Evolutionary conservation across 2,113 vertebrate species (phyloP).

Genomic region (Pagrus major): DNA sequence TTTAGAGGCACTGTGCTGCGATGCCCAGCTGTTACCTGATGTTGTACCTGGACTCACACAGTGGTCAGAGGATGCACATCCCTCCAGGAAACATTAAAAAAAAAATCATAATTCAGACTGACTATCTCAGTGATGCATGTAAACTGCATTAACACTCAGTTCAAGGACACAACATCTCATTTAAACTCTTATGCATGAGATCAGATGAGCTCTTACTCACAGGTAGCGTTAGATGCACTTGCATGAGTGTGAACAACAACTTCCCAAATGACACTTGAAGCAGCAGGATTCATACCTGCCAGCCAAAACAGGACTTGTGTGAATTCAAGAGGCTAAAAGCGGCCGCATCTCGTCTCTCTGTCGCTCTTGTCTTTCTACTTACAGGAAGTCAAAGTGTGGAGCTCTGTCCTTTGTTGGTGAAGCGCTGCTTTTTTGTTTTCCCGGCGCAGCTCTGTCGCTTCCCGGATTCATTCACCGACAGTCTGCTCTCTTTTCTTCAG

Average conservation of each 20-base stretch:
- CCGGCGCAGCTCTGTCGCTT: no score
- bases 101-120: background rate
- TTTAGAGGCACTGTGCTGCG: background rate
- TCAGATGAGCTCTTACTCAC: background rate
- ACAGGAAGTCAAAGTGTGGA: conserved; percentile 25
- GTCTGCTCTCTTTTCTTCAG: conserved; percentile 45
- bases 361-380: conserved; percentile 42
- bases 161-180: no score
- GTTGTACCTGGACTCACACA: conserved; percentile 33
- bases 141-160: no score
- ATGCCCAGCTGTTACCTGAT: conserved; percentile 51
- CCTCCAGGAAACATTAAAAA: no score
- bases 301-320: background rate
- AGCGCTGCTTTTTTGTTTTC: background rate
- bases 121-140: conserved; percentile 7
- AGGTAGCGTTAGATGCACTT: background rate
- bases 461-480: conserved; percentile 52
- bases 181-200: background rate
- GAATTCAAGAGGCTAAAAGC: background rate
- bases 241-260: background rate
- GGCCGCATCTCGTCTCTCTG: background rate
- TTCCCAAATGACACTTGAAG: background rate
- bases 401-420: conserved; percentile 17
- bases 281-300: background rate
- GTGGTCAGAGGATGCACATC: background rate